Conservation (phyloP, 1,140 invertebrate species). For the Tribolium madens region DNA sequence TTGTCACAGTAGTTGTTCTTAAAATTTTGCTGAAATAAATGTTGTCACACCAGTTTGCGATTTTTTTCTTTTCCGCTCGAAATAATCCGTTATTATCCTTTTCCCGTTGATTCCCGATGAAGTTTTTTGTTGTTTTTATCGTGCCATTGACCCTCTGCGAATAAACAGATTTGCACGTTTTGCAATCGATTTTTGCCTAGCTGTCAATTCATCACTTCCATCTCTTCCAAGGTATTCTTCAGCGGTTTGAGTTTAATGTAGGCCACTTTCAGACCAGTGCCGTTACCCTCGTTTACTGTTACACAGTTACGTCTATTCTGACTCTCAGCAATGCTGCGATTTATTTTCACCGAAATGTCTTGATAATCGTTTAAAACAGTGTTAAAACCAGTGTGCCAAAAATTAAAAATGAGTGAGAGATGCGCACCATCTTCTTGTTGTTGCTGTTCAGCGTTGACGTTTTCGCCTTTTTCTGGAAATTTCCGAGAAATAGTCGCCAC, state of each 20-base stretch:
- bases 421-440: slow-evolving; percentile 39
- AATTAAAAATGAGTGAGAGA: slow-evolving; percentile 45
- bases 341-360: slow-evolving; percentile 18
- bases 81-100: slow-evolving; percentile 1
- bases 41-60: background rate
- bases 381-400: slow-evolving; percentile 4
- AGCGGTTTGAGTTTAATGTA: slow-evolving; percentile 31
- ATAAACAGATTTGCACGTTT: slow-evolving; percentile 3
- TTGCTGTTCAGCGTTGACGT: slow-evolving; percentile 25
- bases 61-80: background rate
- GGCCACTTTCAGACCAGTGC: slow-evolving; percentile 46
- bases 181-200: slow-evolving; percentile 22
- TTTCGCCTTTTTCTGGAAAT: slow-evolving; percentile 22
- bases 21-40: slow-evolving; percentile 1
- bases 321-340: slow-evolving; percentile 4
- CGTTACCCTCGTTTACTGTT: slow-evolving; percentile 47
- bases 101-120: background rate
- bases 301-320: background rate
- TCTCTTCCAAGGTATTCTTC: background rate
- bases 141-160: slow-evolving; percentile 21
- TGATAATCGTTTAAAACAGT: background rate
- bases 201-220: slow-evolving; percentile 22
- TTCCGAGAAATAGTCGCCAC: background rate
- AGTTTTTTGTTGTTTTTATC: background rate
- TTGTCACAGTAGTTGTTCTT: too few relatives aligned